Base-by-base conservation (phyloP, 2,888 invertebrate species). In the Enoplolaimus lenunculus region DNA sequence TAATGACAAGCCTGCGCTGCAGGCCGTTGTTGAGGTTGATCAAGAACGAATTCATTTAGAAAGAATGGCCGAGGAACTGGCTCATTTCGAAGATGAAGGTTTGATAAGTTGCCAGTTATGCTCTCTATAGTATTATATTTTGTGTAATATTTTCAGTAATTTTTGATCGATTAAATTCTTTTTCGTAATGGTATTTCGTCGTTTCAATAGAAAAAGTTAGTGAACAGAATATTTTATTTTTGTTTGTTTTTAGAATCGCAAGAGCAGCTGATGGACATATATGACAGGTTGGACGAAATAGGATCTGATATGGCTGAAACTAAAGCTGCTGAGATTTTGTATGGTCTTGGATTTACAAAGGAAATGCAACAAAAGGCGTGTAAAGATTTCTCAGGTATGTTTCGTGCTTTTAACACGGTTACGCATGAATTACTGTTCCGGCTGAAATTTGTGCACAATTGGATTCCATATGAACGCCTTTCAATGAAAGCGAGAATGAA, bases 1-100 rank as follows among this genome's bases (percentile, higher is more conserved):
- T n/a, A 92, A 92, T 73, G 90, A 93, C 78, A 97, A 97, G 84
- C 88, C 90, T 16, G 98, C 98, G 1, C 84, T 99, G 70, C 86
- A 93, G 81, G 91, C 93, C 81, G 98, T 99, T 57, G 92, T 95
- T 90, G 97, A 98, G 82, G 98, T 98, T 0, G 98, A 99, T 78
- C 88, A 91, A 78, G 95, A 97, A 80, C 86, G 95, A 70, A 85
- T 91, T 70, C 86, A 90, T 74, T 84, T 99, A 68, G 98, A 99
- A 81, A 88, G 88, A 80, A 85, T 95, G 66, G 93, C 93, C 0
- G 98, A 98, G 78, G 87, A 89, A 77, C 84, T 98, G 73, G 89
- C 90, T 0, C 87, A 89, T 62, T 89, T 88, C 80, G 89, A 89
- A 71, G 87, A 94, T 81, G 93, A 94, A 80, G 92, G 88, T 87